These are phyloP conservation scores for Lepilemur ruficaudatus DNA, from an alignment of 2,797 vertebrate genomes.

Conservation along the genomic window DNA sequence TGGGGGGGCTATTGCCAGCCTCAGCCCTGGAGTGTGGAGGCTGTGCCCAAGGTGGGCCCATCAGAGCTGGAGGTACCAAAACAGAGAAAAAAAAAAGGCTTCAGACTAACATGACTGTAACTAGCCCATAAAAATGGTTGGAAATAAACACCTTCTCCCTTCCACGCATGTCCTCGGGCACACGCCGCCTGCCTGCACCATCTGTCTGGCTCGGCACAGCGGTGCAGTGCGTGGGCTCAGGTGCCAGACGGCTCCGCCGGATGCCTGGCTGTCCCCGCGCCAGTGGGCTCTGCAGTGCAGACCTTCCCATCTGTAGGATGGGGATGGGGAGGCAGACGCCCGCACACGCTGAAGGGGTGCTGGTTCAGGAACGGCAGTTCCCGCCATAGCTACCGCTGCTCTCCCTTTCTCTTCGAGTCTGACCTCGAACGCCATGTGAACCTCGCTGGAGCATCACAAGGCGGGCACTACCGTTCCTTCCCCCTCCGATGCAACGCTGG, in stretches of 20 bases:
- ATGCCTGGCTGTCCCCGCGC: not conserved
- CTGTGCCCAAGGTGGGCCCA: not conserved
- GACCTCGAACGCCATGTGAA: not conserved
- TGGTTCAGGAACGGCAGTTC: rapidly evolving
- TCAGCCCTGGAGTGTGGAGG: not conserved
- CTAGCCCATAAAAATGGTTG: not conserved
- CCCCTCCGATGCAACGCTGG: not conserved
- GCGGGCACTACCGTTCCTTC: rapidly evolving
- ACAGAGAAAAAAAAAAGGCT: too few species aligned
- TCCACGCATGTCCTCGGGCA: not conserved
- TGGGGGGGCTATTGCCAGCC: too few species aligned
- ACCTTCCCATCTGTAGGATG: not conserved
- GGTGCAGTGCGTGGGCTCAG: not conserved
- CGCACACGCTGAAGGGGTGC: rapidly evolving
- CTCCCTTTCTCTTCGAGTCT: not conserved
- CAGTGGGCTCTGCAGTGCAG: not conserved
- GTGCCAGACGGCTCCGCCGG: not conserved
- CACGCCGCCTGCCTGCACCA: not conserved
- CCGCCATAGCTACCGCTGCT: not conserved
- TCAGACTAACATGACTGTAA: not conserved
- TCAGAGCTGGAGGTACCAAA: not conserved
- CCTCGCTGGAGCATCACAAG: rapidly evolving
- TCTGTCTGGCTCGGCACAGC: not conserved
- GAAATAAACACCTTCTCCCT: not conserved
- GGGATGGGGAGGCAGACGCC: not conserved